These are phyloP conservation scores for Acanthornis magna DNA, from an alignment of 2,797 vertebrate species.

Conservation along the genomic window DNA sequence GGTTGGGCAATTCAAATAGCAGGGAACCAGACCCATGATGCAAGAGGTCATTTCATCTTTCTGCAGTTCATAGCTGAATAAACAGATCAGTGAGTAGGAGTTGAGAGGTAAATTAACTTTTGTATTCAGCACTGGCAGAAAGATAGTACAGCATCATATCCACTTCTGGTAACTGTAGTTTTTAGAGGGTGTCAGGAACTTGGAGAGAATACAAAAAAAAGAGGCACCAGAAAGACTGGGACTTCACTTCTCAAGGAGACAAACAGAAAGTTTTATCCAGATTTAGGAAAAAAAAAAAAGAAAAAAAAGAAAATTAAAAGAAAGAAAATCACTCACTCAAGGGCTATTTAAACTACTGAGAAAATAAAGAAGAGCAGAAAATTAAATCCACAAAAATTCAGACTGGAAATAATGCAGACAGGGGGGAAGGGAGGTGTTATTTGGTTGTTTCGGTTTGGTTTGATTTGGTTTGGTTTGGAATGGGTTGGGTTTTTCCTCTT, in stretches of 20 bases:
- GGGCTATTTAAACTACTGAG: not conserved
- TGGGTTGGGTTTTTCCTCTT: not conserved
- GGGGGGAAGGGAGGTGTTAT: not conserved
- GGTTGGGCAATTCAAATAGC: constrained; percentile 42
- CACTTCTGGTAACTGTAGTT: not conserved
- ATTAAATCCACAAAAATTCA: constrained; percentile 10
- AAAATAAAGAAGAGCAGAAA: constrained; percentile 11
- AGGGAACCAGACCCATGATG: constrained; percentile 6
- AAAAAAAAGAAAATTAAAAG: not conserved
- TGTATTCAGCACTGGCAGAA: not conserved
- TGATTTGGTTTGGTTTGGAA: not conserved
- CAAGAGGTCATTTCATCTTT: constrained; percentile 35
- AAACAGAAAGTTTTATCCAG: not conserved
- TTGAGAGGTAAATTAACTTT: constrained; percentile 31
- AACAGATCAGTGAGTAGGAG: constrained; percentile 32
- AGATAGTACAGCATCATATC: not conserved
- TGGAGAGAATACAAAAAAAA: not conserved
- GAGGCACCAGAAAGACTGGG: not conserved
- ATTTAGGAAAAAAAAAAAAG: not conserved
- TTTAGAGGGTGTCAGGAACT: not conserved
- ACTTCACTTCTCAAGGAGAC: not conserved
- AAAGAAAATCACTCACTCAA: not conserved
- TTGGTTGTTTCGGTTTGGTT: not conserved
- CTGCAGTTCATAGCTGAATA: not conserved
- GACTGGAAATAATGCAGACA: not conserved